Conservation (phyloP, 2,113 vertebrate species). For the Lanius ludovicianus region DNA sequence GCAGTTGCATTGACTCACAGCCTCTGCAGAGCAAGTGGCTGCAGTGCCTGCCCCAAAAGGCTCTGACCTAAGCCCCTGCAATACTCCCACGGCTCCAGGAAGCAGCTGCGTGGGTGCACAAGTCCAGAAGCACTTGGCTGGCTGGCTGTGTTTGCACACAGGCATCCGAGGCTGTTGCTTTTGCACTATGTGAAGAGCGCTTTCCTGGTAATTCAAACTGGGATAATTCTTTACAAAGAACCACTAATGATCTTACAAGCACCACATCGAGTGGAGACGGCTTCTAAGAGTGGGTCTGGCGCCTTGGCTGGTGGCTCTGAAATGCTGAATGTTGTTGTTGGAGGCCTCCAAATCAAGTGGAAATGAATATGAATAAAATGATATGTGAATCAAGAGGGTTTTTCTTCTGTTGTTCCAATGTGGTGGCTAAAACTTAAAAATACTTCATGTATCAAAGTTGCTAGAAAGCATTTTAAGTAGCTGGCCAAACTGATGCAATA, state of each 20-base stretch:
- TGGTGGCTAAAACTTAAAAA: neutral
- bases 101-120: neutral
- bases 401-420: neutral
- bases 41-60: neutral
- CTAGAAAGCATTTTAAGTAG: neutral
- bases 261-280: neutral
- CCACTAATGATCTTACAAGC: neutral
- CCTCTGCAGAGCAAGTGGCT: neutral
- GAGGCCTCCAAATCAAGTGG: neutral
- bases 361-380: neutral
- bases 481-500: neutral
- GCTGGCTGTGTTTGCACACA: neutral
- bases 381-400: fast-evolving
- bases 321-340: neutral
- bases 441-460: neutral
- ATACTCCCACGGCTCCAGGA: neutral
- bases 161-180: neutral
- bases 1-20: neutral
- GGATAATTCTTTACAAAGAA: neutral
- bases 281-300: neutral
- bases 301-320: neutral
- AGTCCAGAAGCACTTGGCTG: neutral
- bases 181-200: neutral
- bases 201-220: neutral
- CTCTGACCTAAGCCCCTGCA: neutral